A percentile compares a stretch with the other conserved stretches of the same genome.
Evolutionary conservation across 1,140 invertebrate species (phyloP).

Genomic region (Lerema accius): DNA sequence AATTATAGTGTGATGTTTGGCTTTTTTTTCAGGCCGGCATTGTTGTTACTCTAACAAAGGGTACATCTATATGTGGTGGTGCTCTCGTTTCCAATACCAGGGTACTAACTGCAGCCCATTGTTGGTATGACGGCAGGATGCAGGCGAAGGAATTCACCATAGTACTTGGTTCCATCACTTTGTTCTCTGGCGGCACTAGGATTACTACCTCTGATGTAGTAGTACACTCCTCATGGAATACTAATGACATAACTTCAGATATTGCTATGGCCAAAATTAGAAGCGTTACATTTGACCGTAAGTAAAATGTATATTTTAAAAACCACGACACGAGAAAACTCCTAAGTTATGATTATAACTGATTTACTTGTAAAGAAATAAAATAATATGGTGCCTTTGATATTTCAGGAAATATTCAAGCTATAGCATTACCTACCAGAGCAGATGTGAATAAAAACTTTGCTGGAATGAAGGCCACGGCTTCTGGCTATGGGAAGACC

Average conservation of each 20-base stretch:
- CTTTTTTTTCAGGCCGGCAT: constrained; percentile 54
- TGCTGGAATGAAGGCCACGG: constrained; percentile 24
- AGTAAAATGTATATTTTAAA: too few relatives aligned
- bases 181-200: constrained; percentile 66
- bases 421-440: constrained; percentile 31
- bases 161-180: constrained; percentile 61
- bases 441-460: constrained; percentile 31
- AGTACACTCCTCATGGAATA: constrained; percentile 77
- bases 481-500: constrained; percentile 37
- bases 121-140: constrained; percentile 68
- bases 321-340: too few relatives aligned
- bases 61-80: constrained; percentile 80
- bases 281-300: constrained; percentile 53
- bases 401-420: constrained; percentile 30
- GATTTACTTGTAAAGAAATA: too few relatives aligned
- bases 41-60: constrained; percentile 48
- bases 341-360: too few relatives aligned
- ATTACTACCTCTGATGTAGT: constrained; percentile 55
- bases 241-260: constrained; percentile 71
- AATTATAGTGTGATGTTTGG: too few relatives aligned
- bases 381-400: too few relatives aligned
- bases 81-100: constrained; percentile 78
- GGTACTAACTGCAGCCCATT: constrained; percentile 84
- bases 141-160: constrained; percentile 57
- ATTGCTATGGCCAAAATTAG: constrained; percentile 80